phyloP scores from a whole-genome alignment of 2,797 vertebrate genomes.

The Varecia variegata region DNA sequence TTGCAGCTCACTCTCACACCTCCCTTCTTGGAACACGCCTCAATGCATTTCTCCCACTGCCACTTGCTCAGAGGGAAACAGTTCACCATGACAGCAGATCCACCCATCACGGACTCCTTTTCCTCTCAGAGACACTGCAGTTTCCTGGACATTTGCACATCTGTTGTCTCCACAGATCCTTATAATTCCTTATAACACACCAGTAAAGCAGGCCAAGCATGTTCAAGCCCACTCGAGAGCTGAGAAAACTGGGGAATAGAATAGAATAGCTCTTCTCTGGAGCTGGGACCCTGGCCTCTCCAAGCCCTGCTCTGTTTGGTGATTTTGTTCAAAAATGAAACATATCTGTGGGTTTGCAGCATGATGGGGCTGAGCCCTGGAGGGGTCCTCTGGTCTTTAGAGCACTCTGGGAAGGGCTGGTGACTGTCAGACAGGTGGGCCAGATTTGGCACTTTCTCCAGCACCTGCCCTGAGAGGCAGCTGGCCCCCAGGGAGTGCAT shows the following conservation, averaged over 20 bases:
- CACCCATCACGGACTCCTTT: not conserved
- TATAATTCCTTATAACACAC: not conserved
- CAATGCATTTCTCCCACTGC: not conserved
- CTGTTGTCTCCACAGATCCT: not conserved
- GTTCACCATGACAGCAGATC: not conserved
- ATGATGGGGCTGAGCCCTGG: not conserved
- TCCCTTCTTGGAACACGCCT: not conserved
- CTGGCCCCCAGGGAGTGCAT: not conserved
- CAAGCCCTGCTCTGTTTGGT: not conserved
- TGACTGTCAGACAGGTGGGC: not conserved
- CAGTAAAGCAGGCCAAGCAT: not conserved
- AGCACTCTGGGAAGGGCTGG: not conserved
- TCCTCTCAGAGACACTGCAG: not conserved
- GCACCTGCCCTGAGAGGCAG: not conserved
- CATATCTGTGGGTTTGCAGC: not conserved
- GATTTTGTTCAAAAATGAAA: constrained; percentile 13
- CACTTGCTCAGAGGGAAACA: not conserved
- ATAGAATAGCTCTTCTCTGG: not conserved
- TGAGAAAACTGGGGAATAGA: not conserved
- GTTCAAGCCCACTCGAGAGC: not conserved
- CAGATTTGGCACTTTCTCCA: not conserved
- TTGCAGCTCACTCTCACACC: not conserved
- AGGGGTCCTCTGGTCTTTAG: not conserved
- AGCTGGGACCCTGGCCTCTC: not conserved
- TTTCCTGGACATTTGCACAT: not conserved